phyloP scores from a whole-genome alignment of 2,888 invertebrate species.

The Stenoptilia bipunctidactyla region DNA sequence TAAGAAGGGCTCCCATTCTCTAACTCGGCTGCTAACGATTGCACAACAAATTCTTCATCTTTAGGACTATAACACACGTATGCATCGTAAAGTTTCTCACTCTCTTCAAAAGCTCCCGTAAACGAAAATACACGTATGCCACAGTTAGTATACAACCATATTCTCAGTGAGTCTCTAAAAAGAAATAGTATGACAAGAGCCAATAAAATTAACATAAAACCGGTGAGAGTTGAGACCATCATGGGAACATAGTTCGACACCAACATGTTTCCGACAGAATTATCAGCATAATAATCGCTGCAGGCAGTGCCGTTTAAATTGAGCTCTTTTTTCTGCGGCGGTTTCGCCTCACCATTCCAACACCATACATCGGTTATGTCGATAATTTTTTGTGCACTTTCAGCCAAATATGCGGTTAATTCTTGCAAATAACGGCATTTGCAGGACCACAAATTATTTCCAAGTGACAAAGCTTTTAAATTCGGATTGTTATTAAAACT shows the following conservation, averaged over 20 bases:
- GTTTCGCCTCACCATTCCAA: slow-evolving; percentile 80
- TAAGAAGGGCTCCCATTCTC: slow-evolving; percentile 86
- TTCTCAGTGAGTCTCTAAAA: slow-evolving; percentile 86
- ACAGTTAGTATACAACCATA: slow-evolving; percentile 90
- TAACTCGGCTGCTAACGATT: slow-evolving; percentile 85
- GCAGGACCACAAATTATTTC: slow-evolving; percentile 91
- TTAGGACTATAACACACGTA: slow-evolving; percentile 94
- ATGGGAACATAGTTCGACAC: slow-evolving; percentile 88
- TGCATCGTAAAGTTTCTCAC: slow-evolving; percentile 90
- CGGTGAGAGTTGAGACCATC: slow-evolving; percentile 83
- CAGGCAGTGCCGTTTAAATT: slow-evolving; percentile 89
- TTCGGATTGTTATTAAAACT: slow-evolving; percentile 77
- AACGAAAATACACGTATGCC: slow-evolving; percentile 86
- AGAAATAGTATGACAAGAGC: slow-evolving; percentile 84
- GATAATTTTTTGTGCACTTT: slow-evolving; percentile 83
- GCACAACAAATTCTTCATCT: slow-evolving; percentile 90
- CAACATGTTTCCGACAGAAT: slow-evolving; percentile 85
- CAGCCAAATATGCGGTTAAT: slow-evolving; percentile 84
- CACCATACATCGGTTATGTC: slow-evolving; percentile 86
- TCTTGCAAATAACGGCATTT: slow-evolving; percentile 90
- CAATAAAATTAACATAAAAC: slow-evolving; percentile 82
- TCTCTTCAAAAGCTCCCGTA: slow-evolving; percentile 79
- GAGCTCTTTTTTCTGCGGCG: slow-evolving; percentile 82
- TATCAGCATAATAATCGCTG: slow-evolving; percentile 88
- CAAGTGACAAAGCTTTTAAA: slow-evolving; percentile 81